Conservation (phyloP, 2,888 invertebrate genomes). For the Cerceris rybyensis region DNA sequence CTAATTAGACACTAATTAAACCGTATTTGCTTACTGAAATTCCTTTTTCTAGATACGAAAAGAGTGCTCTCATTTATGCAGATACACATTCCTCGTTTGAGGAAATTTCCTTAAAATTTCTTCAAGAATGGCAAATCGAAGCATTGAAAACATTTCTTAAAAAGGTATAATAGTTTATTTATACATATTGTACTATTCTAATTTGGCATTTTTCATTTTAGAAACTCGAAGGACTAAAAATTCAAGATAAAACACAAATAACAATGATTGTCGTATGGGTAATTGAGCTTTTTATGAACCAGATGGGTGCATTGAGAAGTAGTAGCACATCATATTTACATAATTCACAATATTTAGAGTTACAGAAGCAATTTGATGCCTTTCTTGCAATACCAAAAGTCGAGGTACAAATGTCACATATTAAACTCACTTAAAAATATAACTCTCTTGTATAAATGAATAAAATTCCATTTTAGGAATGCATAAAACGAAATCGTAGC, state of each 20-base stretch:
- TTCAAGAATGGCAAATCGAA: slow-evolving; percentile 90
- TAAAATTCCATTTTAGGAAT: slow-evolving; percentile 83
- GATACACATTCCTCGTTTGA: slow-evolving; percentile 96
- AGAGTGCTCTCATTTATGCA: slow-evolving; percentile 94
- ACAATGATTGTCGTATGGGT: slow-evolving; percentile 98
- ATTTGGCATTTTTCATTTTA: slow-evolving; percentile 60
- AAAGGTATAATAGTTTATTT: slow-evolving; percentile 80
- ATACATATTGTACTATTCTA: background rate
- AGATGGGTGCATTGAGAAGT: slow-evolving; percentile 89
- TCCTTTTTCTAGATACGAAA: slow-evolving; percentile 84
- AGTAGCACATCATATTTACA: slow-evolving; percentile 76
- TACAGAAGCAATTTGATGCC: slow-evolving; percentile 90
- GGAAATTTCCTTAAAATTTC: slow-evolving; percentile 95
- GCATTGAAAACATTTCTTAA: slow-evolving; percentile 94
- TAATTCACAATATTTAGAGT: slow-evolving; percentile 83
- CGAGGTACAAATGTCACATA: slow-evolving; percentile 77
- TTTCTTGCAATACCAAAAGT: slow-evolving; percentile 89
- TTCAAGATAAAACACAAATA: slow-evolving; percentile 92
- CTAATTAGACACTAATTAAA: background rate
- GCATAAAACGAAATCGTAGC: slow-evolving; percentile 90
- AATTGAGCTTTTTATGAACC: slow-evolving; percentile 94
- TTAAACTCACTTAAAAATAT: background rate
- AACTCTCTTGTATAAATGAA: background rate
- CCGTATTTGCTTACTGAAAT: slow-evolving; percentile 9
- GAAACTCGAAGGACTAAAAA: slow-evolving; percentile 89